A percentile compares a stretch with the other conserved stretches of the same genome.
phyloP scores from a whole-genome alignment of 2,797 vertebrate species.

The Lepus townsendii region DNA sequence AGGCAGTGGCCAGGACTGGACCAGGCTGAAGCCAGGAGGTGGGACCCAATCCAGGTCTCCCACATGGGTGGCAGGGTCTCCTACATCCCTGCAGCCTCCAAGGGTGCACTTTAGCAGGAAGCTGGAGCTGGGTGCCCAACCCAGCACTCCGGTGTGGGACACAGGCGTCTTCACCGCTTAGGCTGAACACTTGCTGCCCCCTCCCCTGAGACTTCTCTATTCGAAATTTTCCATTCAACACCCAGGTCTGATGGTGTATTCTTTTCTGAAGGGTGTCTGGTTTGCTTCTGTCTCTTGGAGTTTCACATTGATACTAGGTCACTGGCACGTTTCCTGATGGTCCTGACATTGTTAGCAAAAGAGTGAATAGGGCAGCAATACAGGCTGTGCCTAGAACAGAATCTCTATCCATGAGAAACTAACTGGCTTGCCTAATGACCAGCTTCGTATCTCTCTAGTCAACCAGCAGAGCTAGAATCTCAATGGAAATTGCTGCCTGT shows the following conservation, averaged over 20 bases:
- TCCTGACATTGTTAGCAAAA: neutral
- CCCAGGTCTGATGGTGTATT: neutral
- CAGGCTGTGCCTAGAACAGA: neutral
- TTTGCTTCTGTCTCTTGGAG: slow-evolving; percentile 37
- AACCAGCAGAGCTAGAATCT: slow-evolving; percentile 27
- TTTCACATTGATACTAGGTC: neutral
- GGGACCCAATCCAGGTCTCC: too few species aligned
- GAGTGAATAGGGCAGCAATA: neutral
- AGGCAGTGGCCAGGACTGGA: too few species aligned
- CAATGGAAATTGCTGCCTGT: slow-evolving; percentile 47
- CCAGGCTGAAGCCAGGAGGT: too few species aligned
- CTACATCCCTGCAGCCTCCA: too few species aligned
- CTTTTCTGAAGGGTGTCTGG: neutral
- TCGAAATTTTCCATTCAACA: neutral
- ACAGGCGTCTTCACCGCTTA: too few species aligned
- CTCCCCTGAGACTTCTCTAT: neutral
- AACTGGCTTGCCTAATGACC: slow-evolving; percentile 19
- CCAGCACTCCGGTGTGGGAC: too few species aligned
- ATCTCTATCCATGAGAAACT: slow-evolving; percentile 47
- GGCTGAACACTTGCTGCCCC: too few species aligned
- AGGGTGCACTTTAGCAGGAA: too few species aligned
- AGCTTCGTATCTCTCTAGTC: slow-evolving; percentile 11
- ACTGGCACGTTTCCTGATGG: neutral
- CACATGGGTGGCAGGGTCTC: too few species aligned
- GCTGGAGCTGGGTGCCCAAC: too few species aligned